Conservation (phyloP, 2,888 invertebrate species). For the Romanomermis culicivorax region DNA sequence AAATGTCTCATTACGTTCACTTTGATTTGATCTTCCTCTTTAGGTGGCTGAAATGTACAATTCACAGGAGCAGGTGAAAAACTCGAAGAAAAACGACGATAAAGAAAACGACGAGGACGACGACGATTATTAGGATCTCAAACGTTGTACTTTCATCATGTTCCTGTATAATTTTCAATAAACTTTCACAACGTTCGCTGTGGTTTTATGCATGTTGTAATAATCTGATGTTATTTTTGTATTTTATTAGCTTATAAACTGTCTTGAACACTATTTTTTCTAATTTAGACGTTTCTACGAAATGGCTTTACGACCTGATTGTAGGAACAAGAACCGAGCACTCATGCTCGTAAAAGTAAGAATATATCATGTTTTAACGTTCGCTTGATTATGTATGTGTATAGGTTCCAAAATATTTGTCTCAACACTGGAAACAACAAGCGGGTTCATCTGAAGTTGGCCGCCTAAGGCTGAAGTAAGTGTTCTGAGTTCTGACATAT, state of each 20-base stretch:
- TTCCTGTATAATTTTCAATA: too few relatives aligned
- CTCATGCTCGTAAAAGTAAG: not conserved
- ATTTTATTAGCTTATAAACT: too few relatives aligned
- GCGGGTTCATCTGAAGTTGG: constrained; percentile 6
- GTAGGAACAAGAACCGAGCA: not conserved
- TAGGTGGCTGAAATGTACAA: constrained; percentile 64
- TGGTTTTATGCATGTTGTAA: too few relatives aligned
- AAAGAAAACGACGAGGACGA: constrained; percentile 19
- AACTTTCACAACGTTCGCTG: too few relatives aligned
- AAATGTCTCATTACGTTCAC: too few relatives aligned
- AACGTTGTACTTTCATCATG: too few relatives aligned
- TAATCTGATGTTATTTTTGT: too few relatives aligned
- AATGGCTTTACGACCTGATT: not conserved
- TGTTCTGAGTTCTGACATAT: not conserved
- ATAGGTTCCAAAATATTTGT: constrained; percentile 10
- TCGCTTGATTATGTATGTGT: constrained; percentile 9
- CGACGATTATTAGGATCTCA: too few relatives aligned
- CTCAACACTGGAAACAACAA: constrained; percentile 5
- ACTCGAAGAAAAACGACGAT: constrained; percentile 19
- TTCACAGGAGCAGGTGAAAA: constrained; percentile 62
- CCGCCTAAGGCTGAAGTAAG: not conserved
- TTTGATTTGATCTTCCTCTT: too few relatives aligned
- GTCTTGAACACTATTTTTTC: too few relatives aligned
- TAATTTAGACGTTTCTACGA: too few relatives aligned
- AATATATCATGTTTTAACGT: not conserved